Conservation (phyloP, 2,113 vertebrate genomes). For the Buteo buteo region DNA sequence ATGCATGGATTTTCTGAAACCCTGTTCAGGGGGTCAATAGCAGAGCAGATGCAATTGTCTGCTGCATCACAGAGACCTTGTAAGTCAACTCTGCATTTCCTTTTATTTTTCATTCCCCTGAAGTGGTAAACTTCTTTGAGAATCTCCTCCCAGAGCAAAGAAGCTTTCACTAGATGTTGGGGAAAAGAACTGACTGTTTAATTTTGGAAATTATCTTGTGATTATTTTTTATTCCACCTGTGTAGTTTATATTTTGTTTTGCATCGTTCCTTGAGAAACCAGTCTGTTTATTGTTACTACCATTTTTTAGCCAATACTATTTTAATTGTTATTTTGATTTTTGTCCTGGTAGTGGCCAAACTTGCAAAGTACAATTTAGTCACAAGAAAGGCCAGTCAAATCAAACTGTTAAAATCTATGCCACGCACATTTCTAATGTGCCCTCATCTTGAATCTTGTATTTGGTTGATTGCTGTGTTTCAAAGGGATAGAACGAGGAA, state of each 20-base stretch:
- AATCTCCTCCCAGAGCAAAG: background rate
- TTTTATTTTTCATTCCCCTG: background rate
- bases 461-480: background rate
- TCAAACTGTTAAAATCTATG: background rate
- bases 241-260: background rate
- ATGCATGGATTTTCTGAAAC: conserved; percentile 51
- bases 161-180: background rate
- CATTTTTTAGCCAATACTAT: background rate
- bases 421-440: background rate
- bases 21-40: background rate
- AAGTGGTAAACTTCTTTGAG: background rate
- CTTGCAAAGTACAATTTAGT: background rate
- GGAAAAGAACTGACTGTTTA: background rate
- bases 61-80: background rate
- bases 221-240: background rate
- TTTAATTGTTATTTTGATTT: background rate
- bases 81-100: conserved; percentile 11
- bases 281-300: background rate
- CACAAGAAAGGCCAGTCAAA: background rate
- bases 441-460: background rate
- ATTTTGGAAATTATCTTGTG: background rate
- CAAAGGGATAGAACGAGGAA: background rate
- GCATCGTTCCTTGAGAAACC: background rate
- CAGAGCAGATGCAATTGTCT: conserved; percentile 42
- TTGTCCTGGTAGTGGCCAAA: background rate